Conservation (phyloP, 2,113 vertebrate genomes). For the Bolborhynchus lineola region DNA sequence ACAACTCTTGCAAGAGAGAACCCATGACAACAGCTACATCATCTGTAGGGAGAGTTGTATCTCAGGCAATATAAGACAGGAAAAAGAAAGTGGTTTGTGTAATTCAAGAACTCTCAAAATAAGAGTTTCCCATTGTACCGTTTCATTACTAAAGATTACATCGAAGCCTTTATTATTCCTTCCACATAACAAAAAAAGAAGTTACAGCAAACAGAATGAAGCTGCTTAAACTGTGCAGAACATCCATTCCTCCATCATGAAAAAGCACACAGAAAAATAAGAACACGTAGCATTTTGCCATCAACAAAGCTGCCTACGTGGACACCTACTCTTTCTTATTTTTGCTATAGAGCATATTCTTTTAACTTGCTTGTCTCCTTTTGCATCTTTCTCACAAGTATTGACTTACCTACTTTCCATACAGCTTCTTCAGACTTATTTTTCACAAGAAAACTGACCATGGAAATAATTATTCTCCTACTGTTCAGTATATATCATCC, state of each 20-base stretch:
- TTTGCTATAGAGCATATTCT: not conserved
- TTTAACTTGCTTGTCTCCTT: not conserved
- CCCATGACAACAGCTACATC: not conserved
- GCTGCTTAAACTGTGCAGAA: not conserved
- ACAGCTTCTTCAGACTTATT: not conserved
- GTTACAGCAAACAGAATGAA: not conserved
- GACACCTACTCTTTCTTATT: conserved; percentile 16
- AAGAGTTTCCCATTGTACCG: not conserved
- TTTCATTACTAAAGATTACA: not conserved
- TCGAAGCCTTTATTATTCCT: not conserved
- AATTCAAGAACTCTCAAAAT: not conserved
- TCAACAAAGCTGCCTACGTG: conserved; percentile 42
- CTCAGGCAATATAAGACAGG: not conserved
- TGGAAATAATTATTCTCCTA: not conserved
- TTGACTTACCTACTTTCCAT: not conserved
- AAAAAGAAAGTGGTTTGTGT: not conserved
- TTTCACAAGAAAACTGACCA: not conserved
- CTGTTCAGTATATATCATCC: not conserved
- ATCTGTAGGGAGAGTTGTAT: not conserved
- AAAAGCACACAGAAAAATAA: conserved; percentile 29
- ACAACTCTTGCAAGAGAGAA: not conserved
- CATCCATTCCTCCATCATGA: not conserved
- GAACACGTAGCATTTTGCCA: conserved; percentile 37
- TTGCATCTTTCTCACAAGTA: not conserved
- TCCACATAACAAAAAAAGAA: not conserved